Base-by-base conservation (phyloP, 2,797 vertebrate species). In the Acestrorhynchus altus region DNA sequence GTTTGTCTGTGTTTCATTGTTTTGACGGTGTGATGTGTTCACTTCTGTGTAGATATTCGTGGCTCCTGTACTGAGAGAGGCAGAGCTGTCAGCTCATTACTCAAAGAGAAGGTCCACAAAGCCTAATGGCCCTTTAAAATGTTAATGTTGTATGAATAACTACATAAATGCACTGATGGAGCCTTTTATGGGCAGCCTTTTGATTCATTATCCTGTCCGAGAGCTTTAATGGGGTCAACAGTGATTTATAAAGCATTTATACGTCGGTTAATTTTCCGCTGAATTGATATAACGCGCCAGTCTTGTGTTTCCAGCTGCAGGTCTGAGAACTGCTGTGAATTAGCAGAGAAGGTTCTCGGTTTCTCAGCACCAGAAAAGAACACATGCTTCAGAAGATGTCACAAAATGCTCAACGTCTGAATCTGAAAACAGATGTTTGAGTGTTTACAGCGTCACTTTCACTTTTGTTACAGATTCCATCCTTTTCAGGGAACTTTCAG, bases 141-240 rank as follows among this genome's bases (percentile, higher is more conserved):
- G 64, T 71, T 80, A 78, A 78, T 57, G 61, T 9, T 76, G 72
- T 75, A 64, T 72, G 67, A 78, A 67, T 76, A 78, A 72, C 61
- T 60, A 74, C 70, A 64, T 60, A 71, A n/a, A 70, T 28, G 39
- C 44, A 46, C 39, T 63, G 4, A 57, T 71, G 49, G 11, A 67
- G 67, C 63, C 35, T 72, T 78, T 72, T 68, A 40, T 63, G 44
- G 11, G 61, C 12, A 28, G 16, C 47, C n/a, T 44, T 59, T 60
- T 73, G 35, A 57, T 75, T 10, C 61, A 78, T 68, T 42, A 54
- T 65, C 26, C 49, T 35, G 26, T 72, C 20, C 15, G 20, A 4
- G 0, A 39, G n/a, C 24, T 47, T 78, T 78, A 54, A 39, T 35
- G 22, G 51, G 59, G 26, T 57, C 51, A 61, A 1, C 42, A 8